phyloP scores from a whole-genome alignment of 2,888 invertebrate genomes.

The Dryobota labecula region DNA sequence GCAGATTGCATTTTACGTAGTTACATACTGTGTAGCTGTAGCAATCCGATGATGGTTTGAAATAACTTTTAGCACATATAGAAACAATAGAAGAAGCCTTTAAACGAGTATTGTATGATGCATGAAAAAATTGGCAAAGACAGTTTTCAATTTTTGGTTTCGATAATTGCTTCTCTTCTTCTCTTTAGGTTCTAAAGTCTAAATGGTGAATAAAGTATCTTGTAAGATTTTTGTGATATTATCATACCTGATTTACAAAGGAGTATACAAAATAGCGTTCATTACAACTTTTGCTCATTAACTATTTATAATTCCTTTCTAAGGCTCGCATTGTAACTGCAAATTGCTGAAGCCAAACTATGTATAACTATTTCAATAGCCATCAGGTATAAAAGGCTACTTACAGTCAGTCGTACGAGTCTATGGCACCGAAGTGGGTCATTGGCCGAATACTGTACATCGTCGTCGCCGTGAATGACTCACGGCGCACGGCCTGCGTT shows the following conservation, averaged over 20 bases:
- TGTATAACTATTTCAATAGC: slow-evolving; percentile 34
- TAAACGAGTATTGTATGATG: background rate
- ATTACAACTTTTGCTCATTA: slow-evolving; percentile 5
- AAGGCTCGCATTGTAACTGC: background rate
- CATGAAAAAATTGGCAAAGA: background rate
- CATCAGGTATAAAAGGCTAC: slow-evolving; percentile 51
- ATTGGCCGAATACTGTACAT: slow-evolving; percentile 86
- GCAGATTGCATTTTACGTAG: slow-evolving; percentile 43
- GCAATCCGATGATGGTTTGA: slow-evolving; percentile 12
- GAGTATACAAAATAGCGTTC: background rate
- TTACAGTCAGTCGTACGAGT: slow-evolving; percentile 65
- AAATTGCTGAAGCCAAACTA: slow-evolving; percentile 12
- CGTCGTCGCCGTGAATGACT: slow-evolving; percentile 78
- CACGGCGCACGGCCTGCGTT: slow-evolving; percentile 79
- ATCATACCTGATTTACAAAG: background rate
- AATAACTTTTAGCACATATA: background rate
- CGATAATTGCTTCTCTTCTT: background rate
- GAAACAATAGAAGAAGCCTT: background rate
- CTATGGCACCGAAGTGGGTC: slow-evolving; percentile 83
- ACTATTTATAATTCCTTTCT: slow-evolving; percentile 2
- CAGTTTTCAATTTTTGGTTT: background rate
- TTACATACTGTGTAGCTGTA: slow-evolving; percentile 2
- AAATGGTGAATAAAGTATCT: background rate
- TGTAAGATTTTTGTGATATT: background rate
- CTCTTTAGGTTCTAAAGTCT: background rate